A percentile compares a stretch with the other conserved stretches of the same genome.
Conservation (phyloP, 2,888 invertebrate species). For the Sylvicola cinctus region DNA sequence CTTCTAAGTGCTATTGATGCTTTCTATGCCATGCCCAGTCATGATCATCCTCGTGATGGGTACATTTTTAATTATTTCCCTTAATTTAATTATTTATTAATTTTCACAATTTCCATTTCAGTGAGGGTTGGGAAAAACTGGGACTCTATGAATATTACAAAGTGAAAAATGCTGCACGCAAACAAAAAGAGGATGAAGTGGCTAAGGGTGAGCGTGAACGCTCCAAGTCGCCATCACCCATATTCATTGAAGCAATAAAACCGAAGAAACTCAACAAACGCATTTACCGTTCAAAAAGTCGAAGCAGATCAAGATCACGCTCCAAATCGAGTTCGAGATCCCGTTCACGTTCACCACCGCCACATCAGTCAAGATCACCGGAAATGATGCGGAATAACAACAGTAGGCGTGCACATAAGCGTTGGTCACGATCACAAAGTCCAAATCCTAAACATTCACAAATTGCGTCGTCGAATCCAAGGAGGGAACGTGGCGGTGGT, state of each 20-base stretch:
- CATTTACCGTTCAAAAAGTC: conserved; percentile 39
- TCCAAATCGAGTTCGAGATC: conserved; percentile 28
- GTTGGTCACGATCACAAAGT: conserved; percentile 26
- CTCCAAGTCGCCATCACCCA: conserved; percentile 62
- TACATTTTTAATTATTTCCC: conserved; percentile 19
- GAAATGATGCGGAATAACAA: conserved; percentile 14
- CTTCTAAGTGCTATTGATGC: conserved; percentile 86
- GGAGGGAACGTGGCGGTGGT: no score
- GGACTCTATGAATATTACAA: conserved; percentile 96
- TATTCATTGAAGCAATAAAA: conserved; percentile 44
- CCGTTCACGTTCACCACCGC: conserved; percentile 7
- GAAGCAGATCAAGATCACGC: conserved; percentile 31
- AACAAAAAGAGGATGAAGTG: conserved; percentile 70
- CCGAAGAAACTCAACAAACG: conserved; percentile 28
- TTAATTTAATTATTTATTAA: conserved; percentile 1
- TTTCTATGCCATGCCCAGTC: conserved; percentile 86
- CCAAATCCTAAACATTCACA: conserved; percentile 18
- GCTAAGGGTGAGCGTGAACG: conserved; percentile 44
- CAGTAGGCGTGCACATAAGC: conserved; percentile 10
- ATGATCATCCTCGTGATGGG: conserved; percentile 88
- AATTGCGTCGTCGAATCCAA: conserved; percentile 11
- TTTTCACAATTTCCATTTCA: conserved; percentile 18
- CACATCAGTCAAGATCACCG: neutral
- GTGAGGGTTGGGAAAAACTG: conserved; percentile 96
- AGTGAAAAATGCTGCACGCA: conserved; percentile 79